Evolutionary conservation across 2,113 vertebrate species (phyloP).

Genomic region (Neomonachus schauinslandi): DNA sequence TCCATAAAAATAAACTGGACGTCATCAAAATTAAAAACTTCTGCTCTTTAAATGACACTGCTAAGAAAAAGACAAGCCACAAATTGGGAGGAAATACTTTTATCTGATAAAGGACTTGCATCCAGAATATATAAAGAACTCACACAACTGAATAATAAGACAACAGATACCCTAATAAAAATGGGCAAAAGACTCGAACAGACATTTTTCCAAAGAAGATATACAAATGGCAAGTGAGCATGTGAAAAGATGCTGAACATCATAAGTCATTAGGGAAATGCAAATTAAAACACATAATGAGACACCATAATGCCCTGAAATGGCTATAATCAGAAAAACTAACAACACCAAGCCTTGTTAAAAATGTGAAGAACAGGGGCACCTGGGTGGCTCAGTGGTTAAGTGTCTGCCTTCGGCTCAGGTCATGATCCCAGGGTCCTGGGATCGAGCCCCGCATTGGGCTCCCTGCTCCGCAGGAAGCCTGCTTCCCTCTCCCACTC

Average conservation of each 20-base stretch:
- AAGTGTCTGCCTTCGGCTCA: too few species aligned
- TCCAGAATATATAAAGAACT: not conserved
- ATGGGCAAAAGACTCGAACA: not conserved
- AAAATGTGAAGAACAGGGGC: not conserved
- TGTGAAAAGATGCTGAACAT: conserved; percentile 3
- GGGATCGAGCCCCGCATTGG: too few species aligned
- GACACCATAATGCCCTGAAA: not conserved
- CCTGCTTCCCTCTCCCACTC: too few species aligned
- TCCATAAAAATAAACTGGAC: conserved; percentile 44
- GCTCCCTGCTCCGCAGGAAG: too few species aligned
- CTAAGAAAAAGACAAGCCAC: conserved; percentile 54
- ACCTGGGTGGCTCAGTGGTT: too few species aligned
- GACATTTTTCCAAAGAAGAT: not conserved
- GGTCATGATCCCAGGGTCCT: too few species aligned
- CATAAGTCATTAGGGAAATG: not conserved
- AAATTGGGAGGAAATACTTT: not conserved
- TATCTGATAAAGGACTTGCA: not conserved
- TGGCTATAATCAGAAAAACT: not conserved
- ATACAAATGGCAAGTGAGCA: not conserved
- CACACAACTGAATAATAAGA: not conserved
- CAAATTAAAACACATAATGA: not conserved
- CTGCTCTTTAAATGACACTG: not conserved
- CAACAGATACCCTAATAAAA: not conserved
- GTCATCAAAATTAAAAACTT: not conserved
- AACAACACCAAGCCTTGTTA: not conserved